These are phyloP conservation scores for Augochlora pura DNA, from an alignment of 1,140 invertebrate species.

Conservation along the genomic window DNA sequence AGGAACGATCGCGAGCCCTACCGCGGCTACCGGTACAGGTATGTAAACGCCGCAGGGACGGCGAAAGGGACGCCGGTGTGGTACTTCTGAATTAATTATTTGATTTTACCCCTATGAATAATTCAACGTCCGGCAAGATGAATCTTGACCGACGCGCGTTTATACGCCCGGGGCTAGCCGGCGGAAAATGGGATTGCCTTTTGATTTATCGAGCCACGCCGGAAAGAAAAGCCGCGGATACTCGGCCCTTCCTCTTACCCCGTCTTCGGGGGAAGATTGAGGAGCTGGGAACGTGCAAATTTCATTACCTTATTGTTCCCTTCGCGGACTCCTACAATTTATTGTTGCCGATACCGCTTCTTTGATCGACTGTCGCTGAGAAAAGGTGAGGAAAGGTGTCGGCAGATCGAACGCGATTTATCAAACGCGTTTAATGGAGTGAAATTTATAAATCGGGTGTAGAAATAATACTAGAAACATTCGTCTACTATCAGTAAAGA, in stretches of 20 bases:
- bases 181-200: conserved; percentile 55
- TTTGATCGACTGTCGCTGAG: too few species aligned
- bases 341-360: background rate
- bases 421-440: too few species aligned
- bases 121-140: conserved; percentile 57
- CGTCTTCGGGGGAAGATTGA: background rate
- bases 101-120: conserved; percentile 59
- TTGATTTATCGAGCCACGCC: conserved; percentile 49
- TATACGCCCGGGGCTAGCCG: background rate
- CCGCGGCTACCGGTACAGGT: conserved; percentile 5
- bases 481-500: too few species aligned
- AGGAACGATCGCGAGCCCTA: conserved; percentile 3
- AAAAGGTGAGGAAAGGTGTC: too few species aligned
- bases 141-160: conserved; percentile 34
- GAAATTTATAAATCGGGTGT: too few species aligned
- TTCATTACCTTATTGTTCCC: conserved; percentile 4
- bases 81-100: conserved; percentile 69
- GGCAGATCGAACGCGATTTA: too few species aligned
- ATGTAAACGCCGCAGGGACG: conserved; percentile 16
- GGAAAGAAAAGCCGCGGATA: background rate
- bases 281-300: background rate
- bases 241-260: background rate
- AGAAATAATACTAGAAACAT: too few species aligned
- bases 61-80: conserved; percentile 39
- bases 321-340: background rate